Evolutionary conservation across 2,113 vertebrate genomes (phyloP), one percentile per base, ranked within the genome.

Genomic region (Phylloscopus whistleri): DNA sequence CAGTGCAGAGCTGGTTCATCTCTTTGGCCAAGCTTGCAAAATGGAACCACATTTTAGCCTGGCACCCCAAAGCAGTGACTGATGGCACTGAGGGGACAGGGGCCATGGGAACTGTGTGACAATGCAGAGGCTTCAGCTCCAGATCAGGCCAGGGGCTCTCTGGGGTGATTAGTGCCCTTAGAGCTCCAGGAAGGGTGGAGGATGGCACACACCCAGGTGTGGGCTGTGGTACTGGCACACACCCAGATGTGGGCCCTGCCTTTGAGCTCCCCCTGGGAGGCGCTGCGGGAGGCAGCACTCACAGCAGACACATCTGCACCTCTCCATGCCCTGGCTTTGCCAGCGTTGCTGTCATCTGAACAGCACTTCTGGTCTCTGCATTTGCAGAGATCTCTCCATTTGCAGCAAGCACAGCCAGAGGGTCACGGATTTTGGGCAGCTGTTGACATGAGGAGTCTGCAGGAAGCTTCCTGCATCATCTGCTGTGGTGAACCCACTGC

Each of bases 401-500:
- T 43, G 20, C 64, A 89, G 46, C n/a, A 28, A 69, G 64, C 84
- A 67, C 72, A 81, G 59, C 39, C 68, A 77, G 63, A 69, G 84
- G 48, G 23, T 49, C 60, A 46, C 0, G 3, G 27, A 35, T 76
- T 85, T 82, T 79, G 0, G 0, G 43, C 72, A 62, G 79, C 51
- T 72, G 85, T 82, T 83, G 86, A 51, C 59, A 41, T 31, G 51
- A 86, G 52, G n/a, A 44, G 30, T 35, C 72, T 84, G 76, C 84
- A 91, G 49, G 63, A 92, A 22, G 59, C 39, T 83, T 48, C 53
- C 39, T 80, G 53, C 59, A 17, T 86, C 6, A 2, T 49, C 44
- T 89, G 84, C 49, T 0, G 0, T 7, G 41, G 56, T 62, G 60
- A 87, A 35, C 15, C n/a, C 1, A 6, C 35, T 0, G 39, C 35